Conservation (phyloP, 2,113 vertebrate species). For the Corythoichthys intestinalis region DNA sequence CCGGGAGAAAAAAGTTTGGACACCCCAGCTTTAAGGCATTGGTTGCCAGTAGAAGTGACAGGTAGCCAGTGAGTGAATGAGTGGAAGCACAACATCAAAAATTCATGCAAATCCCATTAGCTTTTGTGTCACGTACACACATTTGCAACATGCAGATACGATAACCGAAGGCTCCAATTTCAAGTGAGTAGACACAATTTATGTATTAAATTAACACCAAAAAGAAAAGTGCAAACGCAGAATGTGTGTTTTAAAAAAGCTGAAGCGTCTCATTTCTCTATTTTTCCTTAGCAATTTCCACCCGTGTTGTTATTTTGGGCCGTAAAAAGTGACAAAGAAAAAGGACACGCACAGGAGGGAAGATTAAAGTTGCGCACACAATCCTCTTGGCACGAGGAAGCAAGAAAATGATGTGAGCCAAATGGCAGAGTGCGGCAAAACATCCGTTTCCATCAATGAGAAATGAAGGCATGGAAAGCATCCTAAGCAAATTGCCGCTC, state of each 20-base stretch:
- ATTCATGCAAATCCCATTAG: neutral
- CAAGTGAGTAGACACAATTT: too few relatives aligned
- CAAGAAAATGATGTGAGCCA: neutral
- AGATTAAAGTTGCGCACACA: neutral
- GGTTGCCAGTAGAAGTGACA: too few relatives aligned
- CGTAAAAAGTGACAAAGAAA: neutral
- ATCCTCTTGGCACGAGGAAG: conserved; percentile 1
- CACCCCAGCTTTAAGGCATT: too few relatives aligned
- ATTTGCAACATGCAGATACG: neutral
- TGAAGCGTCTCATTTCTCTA: neutral
- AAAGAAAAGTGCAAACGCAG: neutral
- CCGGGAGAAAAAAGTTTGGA: too few relatives aligned
- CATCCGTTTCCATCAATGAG: conserved; percentile 1
- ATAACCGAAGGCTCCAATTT: too few relatives aligned
- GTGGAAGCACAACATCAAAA: too few relatives aligned
- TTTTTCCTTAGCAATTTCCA: neutral
- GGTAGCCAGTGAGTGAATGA: neutral
- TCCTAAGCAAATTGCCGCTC: conserved; percentile 7
- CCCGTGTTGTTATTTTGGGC: neutral
- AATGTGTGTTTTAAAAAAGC: neutral
- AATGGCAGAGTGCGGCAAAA: neutral
- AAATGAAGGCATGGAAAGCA: neutral
- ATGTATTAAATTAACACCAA: too few relatives aligned
- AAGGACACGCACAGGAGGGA: neutral
- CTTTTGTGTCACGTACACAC: neutral